Conservation (phyloP, 2,797 vertebrate genomes). For the Scolopax bukidnonensis region DNA sequence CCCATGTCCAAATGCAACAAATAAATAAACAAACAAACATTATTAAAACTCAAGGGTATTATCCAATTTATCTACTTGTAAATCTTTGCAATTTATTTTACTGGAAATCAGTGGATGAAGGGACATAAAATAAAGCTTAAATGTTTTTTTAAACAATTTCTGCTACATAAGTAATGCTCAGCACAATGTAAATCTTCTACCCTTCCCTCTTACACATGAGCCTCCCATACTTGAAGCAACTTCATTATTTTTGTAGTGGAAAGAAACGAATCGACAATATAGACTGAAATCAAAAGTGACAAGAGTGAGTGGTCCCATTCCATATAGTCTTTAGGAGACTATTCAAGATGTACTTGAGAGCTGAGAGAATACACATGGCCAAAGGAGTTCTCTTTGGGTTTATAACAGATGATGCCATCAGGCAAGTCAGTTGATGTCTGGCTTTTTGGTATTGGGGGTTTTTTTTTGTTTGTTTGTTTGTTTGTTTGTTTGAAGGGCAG, state of each 20-base stretch:
- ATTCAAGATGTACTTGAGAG: neutral
- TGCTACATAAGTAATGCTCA: neutral
- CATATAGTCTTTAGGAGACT: neutral
- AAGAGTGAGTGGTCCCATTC: neutral
- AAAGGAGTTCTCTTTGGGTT: neutral
- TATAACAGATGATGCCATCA: rapidly evolving
- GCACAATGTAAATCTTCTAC: neutral
- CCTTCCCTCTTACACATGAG: neutral
- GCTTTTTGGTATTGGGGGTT: rapidly evolving
- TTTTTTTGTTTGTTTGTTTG: neutral
- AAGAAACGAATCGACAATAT: neutral
- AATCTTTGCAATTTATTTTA: neutral
- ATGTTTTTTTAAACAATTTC: neutral
- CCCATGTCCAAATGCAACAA: neutral
- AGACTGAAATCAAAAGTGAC: neutral
- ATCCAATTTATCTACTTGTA: neutral
- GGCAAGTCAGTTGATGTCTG: neutral
- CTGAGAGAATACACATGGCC: neutral
- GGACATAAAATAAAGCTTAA: neutral
- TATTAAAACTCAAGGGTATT: neutral
- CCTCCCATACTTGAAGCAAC: neutral
- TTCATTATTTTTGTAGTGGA: neutral
- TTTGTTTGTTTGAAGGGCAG: neutral
- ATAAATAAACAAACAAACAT: rapidly evolving
- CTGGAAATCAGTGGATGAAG: neutral